Evolutionary conservation across 2,797 vertebrate species (phyloP).

Genomic region (Cynopterus sphinx): DNA sequence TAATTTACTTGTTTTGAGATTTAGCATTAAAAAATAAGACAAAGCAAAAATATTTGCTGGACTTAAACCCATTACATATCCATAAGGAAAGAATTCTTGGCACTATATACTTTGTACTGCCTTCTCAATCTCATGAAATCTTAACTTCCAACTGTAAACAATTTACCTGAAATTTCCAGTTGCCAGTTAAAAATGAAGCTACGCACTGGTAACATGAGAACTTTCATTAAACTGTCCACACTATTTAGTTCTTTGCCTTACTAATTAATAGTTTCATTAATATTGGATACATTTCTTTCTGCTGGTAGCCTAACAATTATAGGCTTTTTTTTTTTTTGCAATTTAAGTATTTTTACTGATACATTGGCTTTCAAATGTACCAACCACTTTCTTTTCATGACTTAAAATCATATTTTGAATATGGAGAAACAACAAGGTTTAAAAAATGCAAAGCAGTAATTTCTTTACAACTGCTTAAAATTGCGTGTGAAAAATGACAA

Average conservation of each 20-base stretch:
- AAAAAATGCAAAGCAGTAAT: conserved; percentile 7
- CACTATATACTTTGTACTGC: neutral
- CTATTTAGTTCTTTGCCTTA: neutral
- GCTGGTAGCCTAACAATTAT: neutral
- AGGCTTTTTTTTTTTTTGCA: neutral
- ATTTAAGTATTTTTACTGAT: neutral
- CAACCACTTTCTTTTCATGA: neutral
- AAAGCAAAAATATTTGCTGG: neutral
- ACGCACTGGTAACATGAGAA: neutral
- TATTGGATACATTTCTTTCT: neutral
- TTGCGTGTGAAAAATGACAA: conserved; percentile 8
- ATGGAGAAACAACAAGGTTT: neutral
- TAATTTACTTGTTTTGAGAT: neutral
- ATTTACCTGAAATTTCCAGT: neutral
- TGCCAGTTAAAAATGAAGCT: neutral
- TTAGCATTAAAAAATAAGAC: neutral
- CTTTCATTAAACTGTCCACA: neutral
- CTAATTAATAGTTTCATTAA: neutral
- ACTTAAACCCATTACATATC: neutral
- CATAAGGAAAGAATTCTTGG: neutral
- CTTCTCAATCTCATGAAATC: neutral
- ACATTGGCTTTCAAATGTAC: neutral
- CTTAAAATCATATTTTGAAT: conserved; percentile 9
- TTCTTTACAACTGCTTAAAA: conserved; percentile 11
- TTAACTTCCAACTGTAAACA: neutral